Conservation (phyloP, 2,113 vertebrate species). For the Takifugu flavidus region DNA sequence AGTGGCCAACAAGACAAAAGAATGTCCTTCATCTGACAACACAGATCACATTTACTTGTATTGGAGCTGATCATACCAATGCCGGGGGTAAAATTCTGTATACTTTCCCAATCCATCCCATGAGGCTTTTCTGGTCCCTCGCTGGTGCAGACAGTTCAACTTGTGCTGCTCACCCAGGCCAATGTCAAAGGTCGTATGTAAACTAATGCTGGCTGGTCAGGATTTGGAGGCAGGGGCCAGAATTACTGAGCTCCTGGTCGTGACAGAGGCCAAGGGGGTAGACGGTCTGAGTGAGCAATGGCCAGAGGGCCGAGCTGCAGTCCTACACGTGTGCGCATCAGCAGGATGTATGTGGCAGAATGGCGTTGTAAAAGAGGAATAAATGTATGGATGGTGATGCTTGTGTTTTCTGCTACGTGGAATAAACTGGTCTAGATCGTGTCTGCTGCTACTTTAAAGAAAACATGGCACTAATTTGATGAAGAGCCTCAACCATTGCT, state of each 20-base stretch:
- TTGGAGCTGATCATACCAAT: slow-evolving; percentile 99
- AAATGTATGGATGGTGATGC: slow-evolving; percentile 15
- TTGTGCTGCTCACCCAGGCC: slow-evolving; percentile 99
- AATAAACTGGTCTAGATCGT: slow-evolving; percentile 1
- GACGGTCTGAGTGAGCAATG: slow-evolving; percentile 78
- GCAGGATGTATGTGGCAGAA: slow-evolving; percentile 28
- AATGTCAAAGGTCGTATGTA: slow-evolving; percentile 95
- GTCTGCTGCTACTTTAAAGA: slow-evolving; percentile 21
- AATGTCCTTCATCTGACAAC: slow-evolving; percentile 87
- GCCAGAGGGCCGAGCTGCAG: slow-evolving; percentile 46
- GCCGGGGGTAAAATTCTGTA: slow-evolving; percentile 98
- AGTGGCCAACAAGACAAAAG: slow-evolving; percentile 84
- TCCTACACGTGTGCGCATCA: slow-evolving; percentile 37
- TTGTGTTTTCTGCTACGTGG: too few relatives aligned
- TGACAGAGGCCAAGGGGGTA: slow-evolving; percentile 74
- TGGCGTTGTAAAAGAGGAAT: slow-evolving; percentile 13
- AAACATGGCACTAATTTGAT: background rate
- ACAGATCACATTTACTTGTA: slow-evolving; percentile 92
- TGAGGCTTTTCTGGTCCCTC: slow-evolving; percentile 99
- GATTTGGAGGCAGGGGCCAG: slow-evolving; percentile 60
- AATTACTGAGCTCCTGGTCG: slow-evolving; percentile 66
- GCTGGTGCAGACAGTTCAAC: slow-evolving; percentile 99
- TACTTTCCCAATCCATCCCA: slow-evolving; percentile 99
- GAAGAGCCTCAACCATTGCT: slow-evolving; percentile 85
- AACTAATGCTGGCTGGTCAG: slow-evolving; percentile 78